Base-by-base conservation (phyloP, 2,113 vertebrate species). In the Heterocephalus glaber region DNA sequence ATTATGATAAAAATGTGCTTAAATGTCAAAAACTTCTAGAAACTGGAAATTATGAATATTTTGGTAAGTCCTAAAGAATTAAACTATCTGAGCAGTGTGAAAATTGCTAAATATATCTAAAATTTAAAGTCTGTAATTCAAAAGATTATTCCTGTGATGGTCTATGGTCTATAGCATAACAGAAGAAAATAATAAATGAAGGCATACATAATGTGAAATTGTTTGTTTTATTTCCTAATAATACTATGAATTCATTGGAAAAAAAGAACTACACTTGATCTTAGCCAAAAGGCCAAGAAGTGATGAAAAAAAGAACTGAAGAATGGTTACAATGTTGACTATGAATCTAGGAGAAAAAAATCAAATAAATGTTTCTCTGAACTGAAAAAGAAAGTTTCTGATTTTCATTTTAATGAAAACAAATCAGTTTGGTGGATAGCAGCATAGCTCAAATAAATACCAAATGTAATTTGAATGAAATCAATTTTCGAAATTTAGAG, bases 341-440 rank as follows among this genome's bases (percentile, higher is more conserved):
- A 56, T 81, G 28, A 95, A 87, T 19, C 2, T 49, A 88, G 96
- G 17, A 20, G n/a, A 19, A 95, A 72, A 30, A 96, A 66, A 33
- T 61, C 68, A 79, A 47, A 35, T 94, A 83, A 93, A 86, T 96
- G 16, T 1, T 90, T 83, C 2, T 90, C 63, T 41, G 4, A 93
- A 41, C 63, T 92, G 49, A 92, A 30, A 49, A 49, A 47, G 13
- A 63, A 96, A 65, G 33, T 41, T 38, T 86, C 89, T 95, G 35
- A 95, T 81, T 96, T 97, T 94, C 54, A 82, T 56, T 94, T 84
- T 52, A 96, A 41, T 3, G 30, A 82, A 97, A 96, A 24, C 38
- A 96, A 95, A 97, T 93, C 41, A 5, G 28, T 96, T 93, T 82
- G 11, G 61, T 82, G 52, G 47, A 17, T 61, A 90, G 20, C 19